Percentiles rank a stretch among this genome's conserved stretches.
Evolutionary conservation across 2,888 invertebrate genomes (phyloP).

Genomic region (Diplazon laetatorius): DNA sequence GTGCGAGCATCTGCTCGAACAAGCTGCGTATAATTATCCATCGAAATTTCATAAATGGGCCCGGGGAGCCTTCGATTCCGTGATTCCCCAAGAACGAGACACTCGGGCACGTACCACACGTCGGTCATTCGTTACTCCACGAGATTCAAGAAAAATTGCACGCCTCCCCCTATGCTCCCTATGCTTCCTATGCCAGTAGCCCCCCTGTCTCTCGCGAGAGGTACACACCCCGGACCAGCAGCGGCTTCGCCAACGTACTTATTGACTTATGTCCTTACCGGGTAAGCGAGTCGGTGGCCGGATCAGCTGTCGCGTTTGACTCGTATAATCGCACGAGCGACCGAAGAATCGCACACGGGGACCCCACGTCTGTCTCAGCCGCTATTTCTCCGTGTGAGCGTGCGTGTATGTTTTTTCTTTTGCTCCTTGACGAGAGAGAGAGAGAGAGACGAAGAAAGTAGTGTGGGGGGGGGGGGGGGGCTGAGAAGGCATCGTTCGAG

Average conservation of each 20-base stretch:
- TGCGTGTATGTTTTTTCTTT: slow-evolving; percentile 52
- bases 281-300: slow-evolving; percentile 36
- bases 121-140: background rate
- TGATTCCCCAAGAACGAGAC: slow-evolving; percentile 4
- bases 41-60: background rate
- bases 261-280: slow-evolving; percentile 77
- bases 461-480: too few species aligned
- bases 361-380: slow-evolving; percentile 23
- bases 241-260: slow-evolving; percentile 74
- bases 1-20: background rate
- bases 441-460: slow-evolving; percentile 1
- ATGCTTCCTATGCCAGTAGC: too few species aligned
- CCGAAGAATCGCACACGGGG: slow-evolving; percentile 37
- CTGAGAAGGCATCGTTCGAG: background rate
- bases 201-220: too few species aligned
- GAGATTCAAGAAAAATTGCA: slow-evolving; percentile 20
- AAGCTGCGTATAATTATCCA: background rate
- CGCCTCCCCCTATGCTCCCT: slow-evolving; percentile 42
- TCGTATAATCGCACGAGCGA: slow-evolving; percentile 55
- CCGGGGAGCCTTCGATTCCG: background rate
- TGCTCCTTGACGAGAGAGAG: slow-evolving; percentile 49
- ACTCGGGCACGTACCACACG: background rate
- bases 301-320: slow-evolving; percentile 65
- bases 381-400: slow-evolving; percentile 22
- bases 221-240: background rate